Base-by-base conservation (phyloP, 2,888 invertebrate species). In the Tipula unca region DNA sequence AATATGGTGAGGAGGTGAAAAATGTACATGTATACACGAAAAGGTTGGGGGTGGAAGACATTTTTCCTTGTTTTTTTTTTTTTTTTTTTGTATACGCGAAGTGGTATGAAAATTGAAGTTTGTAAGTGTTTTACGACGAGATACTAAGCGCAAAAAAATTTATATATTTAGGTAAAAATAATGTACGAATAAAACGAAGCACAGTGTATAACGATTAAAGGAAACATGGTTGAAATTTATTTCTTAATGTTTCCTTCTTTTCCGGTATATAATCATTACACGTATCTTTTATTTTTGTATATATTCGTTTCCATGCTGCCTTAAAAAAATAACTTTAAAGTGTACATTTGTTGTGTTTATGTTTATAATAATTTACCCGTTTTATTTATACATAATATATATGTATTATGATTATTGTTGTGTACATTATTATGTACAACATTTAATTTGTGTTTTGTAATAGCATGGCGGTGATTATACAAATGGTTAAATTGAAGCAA, bases 211-310 rank as follows among this genome's bases (percentile, higher is more conserved):
- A 84, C 84, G 84, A 84, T 84, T 84, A 84, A 84, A 36, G 32
- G 36, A 84, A 84, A 84, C 84, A 84, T 84, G 84, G 36, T 83
- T 83, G 83, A 84, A 84, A 84, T 84, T 84, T 84, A 84, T 84
- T 84, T 36, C 84, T 84, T 84, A 84, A 84, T 84, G 84, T 84
- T 84, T 84, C 84, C 84, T 20, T 84, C 84, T 84, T 20, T 84
- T 84, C 84, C 84, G n/a, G 84, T 20, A 32, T 36, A 84, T 84
- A 84, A 84, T 84, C 84, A 84, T 84, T 84, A 84, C 84, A 84
- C 84, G 84, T 84, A 84, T 84, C 84, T 84, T 84, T 17, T 84
- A 48, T 48, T 25, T 69, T 69, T 69, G 25, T 25, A 69, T n/a
- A n/a, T n/a, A n/a, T n/a, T n/a, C 69, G 10, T 69, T 69, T 69